A percentile compares a stretch with the other conserved stretches of the same genome.
These are phyloP conservation scores for Anoplius nigerrimus DNA, from an alignment of 2,888 invertebrate genomes.

Conservation along the genomic window DNA sequence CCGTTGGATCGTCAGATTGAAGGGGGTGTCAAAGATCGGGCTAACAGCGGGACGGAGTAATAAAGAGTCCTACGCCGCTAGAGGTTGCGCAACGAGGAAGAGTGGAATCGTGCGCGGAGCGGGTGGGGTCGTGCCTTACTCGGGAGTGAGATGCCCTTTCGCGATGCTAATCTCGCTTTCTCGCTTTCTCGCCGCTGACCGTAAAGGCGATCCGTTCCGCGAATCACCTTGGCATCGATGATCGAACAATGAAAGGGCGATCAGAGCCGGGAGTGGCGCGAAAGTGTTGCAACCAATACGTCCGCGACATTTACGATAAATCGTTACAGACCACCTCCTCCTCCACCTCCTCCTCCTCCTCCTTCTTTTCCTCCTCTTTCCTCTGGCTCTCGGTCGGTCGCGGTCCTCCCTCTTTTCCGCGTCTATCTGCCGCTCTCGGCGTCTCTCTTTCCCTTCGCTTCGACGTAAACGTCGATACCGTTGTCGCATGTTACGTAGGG, in stretches of 20 bases:
- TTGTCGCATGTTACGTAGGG: slow-evolving; percentile 1
- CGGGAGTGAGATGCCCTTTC: background rate
- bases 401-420: too few relatives aligned
- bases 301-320: slow-evolving; percentile 15
- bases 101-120: too few relatives aligned
- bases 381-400: slow-evolving; percentile 4
- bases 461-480: slow-evolving; percentile 6
- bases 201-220: background rate
- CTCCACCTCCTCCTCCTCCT: background rate
- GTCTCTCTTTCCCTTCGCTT: slow-evolving; percentile 1
- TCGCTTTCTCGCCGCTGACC: background rate
- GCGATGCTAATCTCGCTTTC: background rate
- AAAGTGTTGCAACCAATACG: slow-evolving; percentile 4
- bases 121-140: background rate
- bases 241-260: slow-evolving; percentile 5
- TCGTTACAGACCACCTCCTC: slow-evolving; percentile 7
- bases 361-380: too few relatives aligned
- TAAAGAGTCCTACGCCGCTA: too few relatives aligned
- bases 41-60: too few relatives aligned
- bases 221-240: slow-evolving; percentile 11
- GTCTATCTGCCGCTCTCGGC: too few relatives aligned
- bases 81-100: too few relatives aligned
- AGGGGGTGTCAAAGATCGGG: too few relatives aligned
- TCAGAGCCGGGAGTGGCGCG: background rate
- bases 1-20: background rate